Evolutionary conservation across 2,888 invertebrate species (phyloP).

Genomic region (Lycia hirtaria): DNA sequence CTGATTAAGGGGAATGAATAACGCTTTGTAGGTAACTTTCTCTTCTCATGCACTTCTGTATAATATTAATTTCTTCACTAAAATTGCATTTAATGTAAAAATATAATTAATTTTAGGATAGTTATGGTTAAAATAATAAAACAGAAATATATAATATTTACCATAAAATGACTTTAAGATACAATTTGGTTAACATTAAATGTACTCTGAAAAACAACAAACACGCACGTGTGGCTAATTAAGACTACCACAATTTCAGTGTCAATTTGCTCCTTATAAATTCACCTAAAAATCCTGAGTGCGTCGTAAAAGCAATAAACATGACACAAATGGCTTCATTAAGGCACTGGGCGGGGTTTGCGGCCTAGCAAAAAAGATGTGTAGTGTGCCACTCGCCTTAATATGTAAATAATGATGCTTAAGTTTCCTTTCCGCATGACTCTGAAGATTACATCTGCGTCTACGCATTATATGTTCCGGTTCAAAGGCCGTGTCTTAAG

Average conservation of each 20-base stretch:
- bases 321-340: slow-evolving; percentile 84
- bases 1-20: slow-evolving; percentile 47
- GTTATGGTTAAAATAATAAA: slow-evolving; percentile 4
- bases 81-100: neutral
- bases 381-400: slow-evolving; percentile 67
- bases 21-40: slow-evolving; percentile 49
- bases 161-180: slow-evolving; percentile 20
- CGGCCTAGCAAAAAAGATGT: slow-evolving; percentile 75
- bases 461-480: slow-evolving; percentile 65
- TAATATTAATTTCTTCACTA: slow-evolving; percentile 5
- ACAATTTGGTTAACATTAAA: slow-evolving; percentile 13
- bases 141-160: slow-evolving; percentile 1
- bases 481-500: slow-evolving; percentile 51
- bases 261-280: slow-evolving; percentile 82
- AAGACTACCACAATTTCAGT: slow-evolving; percentile 66
- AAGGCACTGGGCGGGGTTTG: slow-evolving; percentile 73
- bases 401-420: slow-evolving; percentile 80
- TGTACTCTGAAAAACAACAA: slow-evolving; percentile 41
- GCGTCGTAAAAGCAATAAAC: slow-evolving; percentile 82
- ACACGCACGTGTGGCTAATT: slow-evolving; percentile 66
- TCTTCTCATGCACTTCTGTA: slow-evolving; percentile 23
- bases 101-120: neutral
- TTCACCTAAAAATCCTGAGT: slow-evolving; percentile 77
- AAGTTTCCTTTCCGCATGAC: slow-evolving; percentile 76
- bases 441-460: slow-evolving; percentile 70